phyloP scores from a whole-genome alignment of 2,888 invertebrate species.

The Brachyopa scutellaris region DNA sequence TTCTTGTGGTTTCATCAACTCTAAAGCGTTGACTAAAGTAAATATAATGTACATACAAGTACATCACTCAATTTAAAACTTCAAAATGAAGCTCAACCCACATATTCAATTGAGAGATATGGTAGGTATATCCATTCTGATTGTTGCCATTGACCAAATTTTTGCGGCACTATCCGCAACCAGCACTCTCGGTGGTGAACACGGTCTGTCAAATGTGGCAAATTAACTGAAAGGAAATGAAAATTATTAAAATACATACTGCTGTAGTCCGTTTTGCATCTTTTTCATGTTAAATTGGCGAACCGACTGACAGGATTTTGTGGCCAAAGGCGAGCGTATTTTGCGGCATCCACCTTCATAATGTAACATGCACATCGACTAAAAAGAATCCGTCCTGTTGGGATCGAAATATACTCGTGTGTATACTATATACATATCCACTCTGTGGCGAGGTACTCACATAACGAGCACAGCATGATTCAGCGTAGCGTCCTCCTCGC shows the following conservation, averaged over 20 bases:
- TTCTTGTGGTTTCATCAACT: too few species aligned
- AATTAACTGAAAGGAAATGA: slow-evolving; percentile 62
- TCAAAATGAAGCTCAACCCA: too few species aligned
- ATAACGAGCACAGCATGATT: slow-evolving; percentile 43
- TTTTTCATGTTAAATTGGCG: slow-evolving; percentile 54
- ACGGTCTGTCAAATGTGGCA: slow-evolving; percentile 29
- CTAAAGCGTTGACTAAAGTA: too few species aligned
- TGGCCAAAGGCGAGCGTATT: slow-evolving; percentile 56
- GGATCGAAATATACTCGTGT: background rate
- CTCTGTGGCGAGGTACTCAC: background rate
- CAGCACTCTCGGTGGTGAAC: slow-evolving; percentile 21
- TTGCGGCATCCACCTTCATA: slow-evolving; percentile 28
- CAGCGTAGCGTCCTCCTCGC: slow-evolving; percentile 16
- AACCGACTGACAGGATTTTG: slow-evolving; percentile 52
- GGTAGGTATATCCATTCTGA: too few species aligned
- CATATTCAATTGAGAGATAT: too few species aligned
- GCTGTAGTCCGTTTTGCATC: slow-evolving; percentile 33
- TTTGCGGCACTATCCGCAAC: slow-evolving; percentile 38
- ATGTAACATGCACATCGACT: slow-evolving; percentile 1
- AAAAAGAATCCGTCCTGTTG: slow-evolving; percentile 54
- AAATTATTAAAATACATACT: slow-evolving; percentile 60
- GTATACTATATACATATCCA: background rate
- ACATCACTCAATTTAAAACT: too few species aligned
- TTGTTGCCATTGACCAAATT: slow-evolving; percentile 49
- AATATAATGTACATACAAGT: too few species aligned